Base-by-base conservation (phyloP, 2,797 vertebrate genomes). In the Fistularia tabacaria region DNA sequence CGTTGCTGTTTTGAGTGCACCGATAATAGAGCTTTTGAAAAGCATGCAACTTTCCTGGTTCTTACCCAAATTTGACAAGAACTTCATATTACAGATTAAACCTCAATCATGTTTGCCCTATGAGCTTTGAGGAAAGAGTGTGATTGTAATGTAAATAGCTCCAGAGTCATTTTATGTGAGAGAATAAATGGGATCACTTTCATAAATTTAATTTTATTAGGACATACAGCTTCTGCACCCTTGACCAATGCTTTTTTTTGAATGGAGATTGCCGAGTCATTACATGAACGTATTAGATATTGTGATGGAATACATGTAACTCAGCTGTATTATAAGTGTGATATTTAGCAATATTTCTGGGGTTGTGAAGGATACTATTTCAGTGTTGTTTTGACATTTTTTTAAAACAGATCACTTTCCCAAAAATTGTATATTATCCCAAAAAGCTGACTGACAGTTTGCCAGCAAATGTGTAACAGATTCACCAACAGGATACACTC, bases 141-240 rank as follows among this genome's bases (percentile, higher is more conserved):
- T 85, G 81, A 88, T 87, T 90, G 83, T 89, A 85, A 40, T 90
- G 86, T 90, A 88, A 88, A 90, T 90, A 88, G 71, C 58, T 73
- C 61, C 71, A 88, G 83, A 87, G 86, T 80, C 77, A 64, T 83
- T 88, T 80, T 86, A 84, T 84, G 71, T 72, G 59, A 86, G 78
- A 82, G 66, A 74, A 73, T 71, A 81, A 77, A 80, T 79, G 67
- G 69, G 66, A 77, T 71, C 46, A 46, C 47, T 37, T 57, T 74
- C 50, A 57, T 66, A 53, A 2, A 25, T 25, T 82, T 69, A 85
- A 77, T 79, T 81, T 80, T 74, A 38, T 57, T 7, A 76, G 73
- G 64, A 78, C 75, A 73, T 77, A 51, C 80, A 68, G 52, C 67
- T 69, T 79, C 69, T 58, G 48, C 55, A 60, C 25, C 7, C 6